Evolutionary conservation across 2,888 invertebrate genomes (phyloP).

Genomic region (Gastrophysa polygoni): DNA sequence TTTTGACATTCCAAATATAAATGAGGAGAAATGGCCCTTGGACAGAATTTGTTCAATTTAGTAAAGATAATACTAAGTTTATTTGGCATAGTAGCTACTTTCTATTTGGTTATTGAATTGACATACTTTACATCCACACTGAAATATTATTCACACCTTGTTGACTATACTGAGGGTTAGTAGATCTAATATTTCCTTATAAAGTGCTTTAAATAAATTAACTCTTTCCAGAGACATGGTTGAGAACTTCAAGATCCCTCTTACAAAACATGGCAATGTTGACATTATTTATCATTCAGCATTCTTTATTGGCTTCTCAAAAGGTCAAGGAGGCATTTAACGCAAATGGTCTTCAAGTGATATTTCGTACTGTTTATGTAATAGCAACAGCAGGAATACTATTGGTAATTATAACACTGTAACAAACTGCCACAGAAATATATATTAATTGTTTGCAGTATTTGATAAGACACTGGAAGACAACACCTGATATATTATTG

Average conservation of each 20-base stretch:
- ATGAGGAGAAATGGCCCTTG: not conserved
- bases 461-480: slow-evolving; percentile 62
- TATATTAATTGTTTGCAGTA: slow-evolving; percentile 54
- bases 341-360: slow-evolving; percentile 56
- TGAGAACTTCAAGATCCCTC: slow-evolving; percentile 56
- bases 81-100: slow-evolving; percentile 60
- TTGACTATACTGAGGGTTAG: not conserved
- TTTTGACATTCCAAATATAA: no score
- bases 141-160: slow-evolving; percentile 37
- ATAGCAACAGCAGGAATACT: slow-evolving; percentile 59
- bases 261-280: slow-evolving; percentile 60
- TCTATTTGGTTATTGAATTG: slow-evolving; percentile 62
- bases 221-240: slow-evolving; percentile 49
- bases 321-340: slow-evolving; percentile 58
- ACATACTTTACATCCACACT: slow-evolving; percentile 64
- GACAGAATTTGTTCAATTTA: not conserved
- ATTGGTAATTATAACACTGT: slow-evolving; percentile 51
- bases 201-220: no score
- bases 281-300: slow-evolving; percentile 64
- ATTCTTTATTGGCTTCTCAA: slow-evolving; percentile 62
- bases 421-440: not conserved
- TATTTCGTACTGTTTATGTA: slow-evolving; percentile 60
- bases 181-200: no score
- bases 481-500: slow-evolving; percentile 58
- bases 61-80: slow-evolving; percentile 53